Conservation (phyloP, 2,888 invertebrate species). For the Eumacrocentrus americanus region DNA sequence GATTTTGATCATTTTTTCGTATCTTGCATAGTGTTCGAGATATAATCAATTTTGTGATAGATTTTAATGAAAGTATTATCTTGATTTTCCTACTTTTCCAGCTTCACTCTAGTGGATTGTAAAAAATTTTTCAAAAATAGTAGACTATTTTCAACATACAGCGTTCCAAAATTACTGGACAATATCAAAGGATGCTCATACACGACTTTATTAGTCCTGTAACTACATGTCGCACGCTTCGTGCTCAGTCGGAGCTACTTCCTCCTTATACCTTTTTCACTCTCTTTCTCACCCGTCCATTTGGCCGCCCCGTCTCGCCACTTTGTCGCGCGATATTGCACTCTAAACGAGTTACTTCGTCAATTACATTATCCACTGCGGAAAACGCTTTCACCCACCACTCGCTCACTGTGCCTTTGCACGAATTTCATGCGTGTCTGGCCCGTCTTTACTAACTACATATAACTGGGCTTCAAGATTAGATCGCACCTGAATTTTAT, state of each 20-base stretch:
- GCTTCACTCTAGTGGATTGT: too few relatives aligned
- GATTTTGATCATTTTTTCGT: too few relatives aligned
- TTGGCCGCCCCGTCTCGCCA: constrained; percentile 41
- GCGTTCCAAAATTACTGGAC: too few relatives aligned
- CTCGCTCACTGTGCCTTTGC: constrained; percentile 16
- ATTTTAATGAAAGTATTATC: too few relatives aligned
- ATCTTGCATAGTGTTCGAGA: too few relatives aligned
- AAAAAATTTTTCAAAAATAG: too few relatives aligned
- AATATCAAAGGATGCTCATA: background rate
- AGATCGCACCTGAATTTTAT: background rate
- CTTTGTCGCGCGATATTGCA: constrained; percentile 57
- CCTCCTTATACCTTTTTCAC: constrained; percentile 20
- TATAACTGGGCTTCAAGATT: background rate
- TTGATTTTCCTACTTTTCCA: too few relatives aligned
- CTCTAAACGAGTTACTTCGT: constrained; percentile 54
- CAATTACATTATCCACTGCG: constrained; percentile 52
- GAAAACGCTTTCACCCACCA: constrained; percentile 42
- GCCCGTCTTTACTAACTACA: background rate
- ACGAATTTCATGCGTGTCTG: too few relatives aligned
- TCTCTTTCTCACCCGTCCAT: constrained; percentile 36
- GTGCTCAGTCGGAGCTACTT: constrained; percentile 18
- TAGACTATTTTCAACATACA: too few relatives aligned
- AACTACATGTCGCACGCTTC: background rate
- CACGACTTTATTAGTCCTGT: background rate
- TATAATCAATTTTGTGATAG: too few relatives aligned